phyloP scores from a whole-genome alignment of 2,113 vertebrate species.

The Gavialis gangeticus region DNA sequence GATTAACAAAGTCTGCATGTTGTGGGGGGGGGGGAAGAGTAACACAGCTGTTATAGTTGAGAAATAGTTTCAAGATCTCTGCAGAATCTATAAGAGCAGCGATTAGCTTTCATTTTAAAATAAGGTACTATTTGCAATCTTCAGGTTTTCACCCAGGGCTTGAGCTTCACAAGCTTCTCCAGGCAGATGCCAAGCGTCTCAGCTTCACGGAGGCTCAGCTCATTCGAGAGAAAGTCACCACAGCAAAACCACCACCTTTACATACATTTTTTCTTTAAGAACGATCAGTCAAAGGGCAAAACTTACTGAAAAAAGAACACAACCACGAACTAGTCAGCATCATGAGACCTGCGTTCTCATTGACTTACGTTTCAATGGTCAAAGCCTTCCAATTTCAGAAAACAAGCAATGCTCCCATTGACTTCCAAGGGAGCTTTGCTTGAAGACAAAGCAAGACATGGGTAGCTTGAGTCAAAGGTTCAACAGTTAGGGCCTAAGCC shows the following conservation, averaged over 20 bases:
- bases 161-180: neutral
- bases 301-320: neutral
- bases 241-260: neutral
- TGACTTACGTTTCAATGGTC: neutral
- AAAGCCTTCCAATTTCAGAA: neutral
- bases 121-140: fast-evolving
- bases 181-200: neutral
- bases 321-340: neutral
- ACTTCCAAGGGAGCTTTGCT: neutral
- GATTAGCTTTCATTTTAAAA: neutral
- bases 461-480: fast-evolving
- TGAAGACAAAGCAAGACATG: neutral
- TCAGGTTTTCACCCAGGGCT: neutral
- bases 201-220: fast-evolving
- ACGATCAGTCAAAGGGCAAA: neutral
- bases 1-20: neutral
- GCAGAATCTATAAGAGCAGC: neutral
- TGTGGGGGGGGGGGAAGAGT: too few relatives aligned
- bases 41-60: neutral
- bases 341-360: neutral
- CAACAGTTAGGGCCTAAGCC: neutral
- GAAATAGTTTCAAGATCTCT: neutral
- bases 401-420: neutral
- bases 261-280: neutral
- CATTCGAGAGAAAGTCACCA: neutral